Percentiles rank a stretch among this genome's conserved stretches.
These are phyloP conservation scores for Nyleta sp. DNA, from an alignment of 2,888 invertebrate species.

Conservation along the genomic window DNA sequence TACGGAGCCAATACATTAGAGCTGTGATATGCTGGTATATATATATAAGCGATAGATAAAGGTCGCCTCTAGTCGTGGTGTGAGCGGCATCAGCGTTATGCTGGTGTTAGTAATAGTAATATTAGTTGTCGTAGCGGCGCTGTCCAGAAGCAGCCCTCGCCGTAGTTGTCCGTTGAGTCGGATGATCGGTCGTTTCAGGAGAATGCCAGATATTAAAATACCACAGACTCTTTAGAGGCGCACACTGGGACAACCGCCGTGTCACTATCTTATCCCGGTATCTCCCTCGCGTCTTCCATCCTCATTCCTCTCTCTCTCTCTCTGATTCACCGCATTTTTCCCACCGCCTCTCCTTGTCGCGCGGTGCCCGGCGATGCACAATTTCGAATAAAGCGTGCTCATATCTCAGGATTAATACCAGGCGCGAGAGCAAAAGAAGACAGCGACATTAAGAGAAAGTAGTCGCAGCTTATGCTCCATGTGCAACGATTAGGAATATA, in stretches of 20 bases:
- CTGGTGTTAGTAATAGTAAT: slow-evolving; percentile 62
- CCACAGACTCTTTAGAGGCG: slow-evolving; percentile 76
- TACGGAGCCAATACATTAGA: too few relatives aligned
- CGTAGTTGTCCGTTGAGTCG: slow-evolving; percentile 68
- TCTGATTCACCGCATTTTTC: slow-evolving; percentile 53
- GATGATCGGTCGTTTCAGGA: slow-evolving; percentile 79
- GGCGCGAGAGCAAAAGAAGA: slow-evolving; percentile 67
- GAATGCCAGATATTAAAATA: slow-evolving; percentile 82
- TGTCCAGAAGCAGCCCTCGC: slow-evolving; percentile 40
- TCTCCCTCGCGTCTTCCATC: too few relatives aligned
- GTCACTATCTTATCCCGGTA: slow-evolving; percentile 61
- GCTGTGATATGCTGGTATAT: slow-evolving; percentile 24
- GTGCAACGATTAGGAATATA: slow-evolving; percentile 58
- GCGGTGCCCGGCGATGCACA: slow-evolving; percentile 69
- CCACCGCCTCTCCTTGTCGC: slow-evolving; percentile 54
- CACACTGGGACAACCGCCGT: slow-evolving; percentile 66
- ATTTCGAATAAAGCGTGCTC: slow-evolving; percentile 80
- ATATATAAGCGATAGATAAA: slow-evolving; percentile 33
- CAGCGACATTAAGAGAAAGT: slow-evolving; percentile 63
- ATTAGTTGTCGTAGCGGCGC: slow-evolving; percentile 50
- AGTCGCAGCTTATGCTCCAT: slow-evolving; percentile 49
- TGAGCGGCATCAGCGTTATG: slow-evolving; percentile 11
- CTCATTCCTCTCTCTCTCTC: too few relatives aligned
- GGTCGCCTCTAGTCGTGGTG: slow-evolving; percentile 14
- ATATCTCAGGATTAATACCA: slow-evolving; percentile 81